phyloP scores from a whole-genome alignment of 1,140 invertebrate species.

The Lordiphosa mommai region DNA sequence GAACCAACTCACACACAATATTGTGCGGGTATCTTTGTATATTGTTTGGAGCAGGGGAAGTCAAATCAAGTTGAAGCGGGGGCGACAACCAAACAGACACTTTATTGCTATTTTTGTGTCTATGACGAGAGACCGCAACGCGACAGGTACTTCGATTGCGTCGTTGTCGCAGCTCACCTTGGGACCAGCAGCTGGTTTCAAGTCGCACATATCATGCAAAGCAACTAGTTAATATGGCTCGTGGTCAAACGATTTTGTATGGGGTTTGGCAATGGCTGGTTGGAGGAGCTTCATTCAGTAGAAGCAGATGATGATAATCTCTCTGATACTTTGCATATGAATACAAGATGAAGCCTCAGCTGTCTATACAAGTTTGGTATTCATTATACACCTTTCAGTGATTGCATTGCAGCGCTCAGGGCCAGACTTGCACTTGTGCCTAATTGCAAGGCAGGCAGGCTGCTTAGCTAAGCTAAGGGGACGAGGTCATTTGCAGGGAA shows the following conservation, averaged over 20 bases:
- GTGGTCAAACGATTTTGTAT: conserved; percentile 11
- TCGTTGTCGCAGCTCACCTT: conserved; percentile 60
- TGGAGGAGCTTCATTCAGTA: conserved; percentile 22
- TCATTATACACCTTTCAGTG: conserved; percentile 11
- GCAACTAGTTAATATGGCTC: conserved; percentile 45
- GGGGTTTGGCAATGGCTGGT: conserved; percentile 28
- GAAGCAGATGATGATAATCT: background rate
- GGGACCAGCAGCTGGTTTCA: conserved; percentile 48
- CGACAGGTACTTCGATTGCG: conserved; percentile 52
- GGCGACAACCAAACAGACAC: conserved; percentile 27
- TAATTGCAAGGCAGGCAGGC: conserved; percentile 33
- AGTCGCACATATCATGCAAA: conserved; percentile 53
- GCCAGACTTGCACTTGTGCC: conserved; percentile 25
- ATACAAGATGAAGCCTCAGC: conserved; percentile 21
- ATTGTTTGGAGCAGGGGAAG: background rate
- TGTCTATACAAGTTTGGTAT: conserved; percentile 16
- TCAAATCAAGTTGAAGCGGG: conserved; percentile 6
- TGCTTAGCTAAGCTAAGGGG: conserved; percentile 8
- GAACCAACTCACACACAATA: conserved; percentile 8
- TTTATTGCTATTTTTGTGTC: conserved; percentile 48
- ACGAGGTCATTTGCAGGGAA: conserved; percentile 28
- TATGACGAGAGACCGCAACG: conserved; percentile 24
- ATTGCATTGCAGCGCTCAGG: conserved; percentile 9
- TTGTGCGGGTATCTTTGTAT: background rate
- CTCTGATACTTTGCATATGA: conserved; percentile 27